Evolutionary conservation across 30 jellyfish, hydroid and myxozoan species (phyloP), one percentile per base, ranked within the genome.

Genomic region (Turritopsis rubra): DNA sequence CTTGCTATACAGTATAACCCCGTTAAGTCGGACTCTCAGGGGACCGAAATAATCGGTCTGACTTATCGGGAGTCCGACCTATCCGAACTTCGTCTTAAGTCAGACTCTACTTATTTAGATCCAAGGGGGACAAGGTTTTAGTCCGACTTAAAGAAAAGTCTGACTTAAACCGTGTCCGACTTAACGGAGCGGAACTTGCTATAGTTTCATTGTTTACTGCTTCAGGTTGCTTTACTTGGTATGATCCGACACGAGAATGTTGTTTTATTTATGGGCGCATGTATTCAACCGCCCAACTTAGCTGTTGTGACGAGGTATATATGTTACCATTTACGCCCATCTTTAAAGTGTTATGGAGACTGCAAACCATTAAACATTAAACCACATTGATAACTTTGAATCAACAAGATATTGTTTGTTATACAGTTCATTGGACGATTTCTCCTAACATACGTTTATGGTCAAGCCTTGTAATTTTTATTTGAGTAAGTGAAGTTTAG

Each of bases 231-330:
- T 20, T 30, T 84, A 53, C 84, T 89, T 1, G 85, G 86, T 21
- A 73, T 85, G 71, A 89, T 89, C 21, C 91, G 96, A 20, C 96
- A 89, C 28, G 96, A 89, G 29, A 89, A 89, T 66, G 80, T 89
- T 52, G 88, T 89, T 31, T 65, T 89, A 28, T 89, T 78, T 84
- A 89, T 89, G 96, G 96, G 96, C 27, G 96, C 96, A 52, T 84
- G 88, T 77, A 84, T 79, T 29, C 95, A 89, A 52, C 85, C 89
- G n/a, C 91, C 95, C 13, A 89, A 85, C 16, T 73, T 89, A 31
- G 96, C 96, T 13, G 82, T 89, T 52, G 79, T 89, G 25, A 41
- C 60, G 60, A 41, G 60, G 60, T 41, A 41, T 41, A 13, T 41
- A 3, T n/a, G n/a, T n/a, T n/a, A n/a, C n/a, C n/a, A n/a, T n/a